Base-by-base conservation (phyloP, 2,888 invertebrate species). In the Bugula neritina region DNA sequence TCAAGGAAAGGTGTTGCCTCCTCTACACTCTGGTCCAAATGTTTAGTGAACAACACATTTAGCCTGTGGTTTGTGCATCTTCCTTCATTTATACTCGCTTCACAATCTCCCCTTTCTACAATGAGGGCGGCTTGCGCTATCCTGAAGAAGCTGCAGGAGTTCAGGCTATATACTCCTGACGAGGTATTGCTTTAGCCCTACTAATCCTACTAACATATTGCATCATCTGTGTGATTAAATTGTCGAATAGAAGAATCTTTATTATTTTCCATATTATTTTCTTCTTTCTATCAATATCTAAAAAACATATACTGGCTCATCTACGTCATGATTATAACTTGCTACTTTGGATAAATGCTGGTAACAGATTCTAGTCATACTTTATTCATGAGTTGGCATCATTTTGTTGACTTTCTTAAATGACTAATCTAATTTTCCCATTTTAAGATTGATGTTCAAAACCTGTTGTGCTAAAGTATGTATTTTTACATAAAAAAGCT, bases 61-160 rank as follows among this genome's bases (percentile, higher is more conserved):
- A 88, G 97, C 54, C 87, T 99, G 34, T 98, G 99, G 90, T 99
- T 98, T 85, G 89, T 98, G 79, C 91, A 95, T 78, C 87, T 99
- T 76, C 98, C 99, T 29, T 92, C 96, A 71, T 85, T 91, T 90
- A 86, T 88, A 90, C 79, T 88, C 87, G 81, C 85, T 54, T 91
- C 91, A 74, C 91, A 90, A 80, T 90, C 91, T 77, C 90, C 91
- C 76, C 35, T 27, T 5, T 43, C 3, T 25, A 90, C 91, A 0
- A 84, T 96, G 69, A 88, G 91, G 70, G 87, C 89, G 73, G 94
- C 95, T 0, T 94, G 92, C 81, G 92, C 94, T 80, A 86, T 96
- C 71, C 87, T 99, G 57, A 91, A 92, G 69, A 89, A 91, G 77
- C 93, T 97, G 81, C 93, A 94, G 76, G 90, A 91, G 77, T 88